phyloP scores from a whole-genome alignment of 2,797 vertebrate species.

The Clarias pachynema region DNA sequence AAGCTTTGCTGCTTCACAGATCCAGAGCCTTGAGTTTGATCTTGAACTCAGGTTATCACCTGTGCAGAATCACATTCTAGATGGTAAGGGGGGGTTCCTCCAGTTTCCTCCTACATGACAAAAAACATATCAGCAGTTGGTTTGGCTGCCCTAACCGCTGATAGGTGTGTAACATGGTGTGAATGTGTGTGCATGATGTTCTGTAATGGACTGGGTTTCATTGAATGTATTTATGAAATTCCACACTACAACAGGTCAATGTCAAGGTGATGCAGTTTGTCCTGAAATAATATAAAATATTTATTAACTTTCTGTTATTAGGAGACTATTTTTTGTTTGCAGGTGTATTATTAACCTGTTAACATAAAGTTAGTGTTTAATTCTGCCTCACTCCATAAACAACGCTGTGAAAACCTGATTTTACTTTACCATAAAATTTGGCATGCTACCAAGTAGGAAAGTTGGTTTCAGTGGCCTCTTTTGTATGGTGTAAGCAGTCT shows the following conservation, averaged over 20 bases:
- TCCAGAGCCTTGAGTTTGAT: background rate
- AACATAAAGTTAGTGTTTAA: background rate
- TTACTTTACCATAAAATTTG: background rate
- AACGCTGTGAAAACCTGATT: background rate
- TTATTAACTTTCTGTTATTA: background rate
- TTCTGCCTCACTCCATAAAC: background rate
- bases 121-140: background rate
- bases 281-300: background rate
- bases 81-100: background rate
- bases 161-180: background rate
- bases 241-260: background rate
- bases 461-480: background rate
- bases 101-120: background rate
- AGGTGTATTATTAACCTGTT: background rate
- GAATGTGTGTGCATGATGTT: background rate
- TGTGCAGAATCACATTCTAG: background rate
- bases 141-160: background rate
- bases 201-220: background rate
- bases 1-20: background rate
- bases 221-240: background rate
- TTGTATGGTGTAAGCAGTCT: background rate
- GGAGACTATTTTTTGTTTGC: background rate
- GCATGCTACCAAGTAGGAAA: background rate
- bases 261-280: background rate
- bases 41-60: background rate